These are phyloP conservation scores for Amphipoea lucens DNA, from an alignment of 2,888 invertebrate species.

Conservation along the genomic window DNA sequence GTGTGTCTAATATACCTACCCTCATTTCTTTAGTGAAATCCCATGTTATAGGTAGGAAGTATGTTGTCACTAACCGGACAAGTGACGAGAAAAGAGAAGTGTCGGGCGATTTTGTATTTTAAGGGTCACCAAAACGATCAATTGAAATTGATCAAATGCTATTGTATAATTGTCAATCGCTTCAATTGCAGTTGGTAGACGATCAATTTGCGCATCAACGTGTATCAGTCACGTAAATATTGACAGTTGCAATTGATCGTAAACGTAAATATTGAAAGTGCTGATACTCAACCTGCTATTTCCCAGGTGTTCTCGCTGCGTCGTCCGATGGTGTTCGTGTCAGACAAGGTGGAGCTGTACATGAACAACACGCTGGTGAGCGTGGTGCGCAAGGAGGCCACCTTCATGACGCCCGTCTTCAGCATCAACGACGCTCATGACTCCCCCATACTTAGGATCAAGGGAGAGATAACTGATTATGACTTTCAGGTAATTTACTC, in stretches of 20 bases:
- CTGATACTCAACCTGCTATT: not conserved
- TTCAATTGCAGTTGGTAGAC: no score
- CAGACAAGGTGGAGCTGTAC: slow-evolving; percentile 78
- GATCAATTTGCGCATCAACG: no score
- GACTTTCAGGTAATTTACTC: slow-evolving; percentile 34
- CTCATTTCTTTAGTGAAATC: not conserved
- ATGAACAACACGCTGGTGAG: slow-evolving; percentile 71
- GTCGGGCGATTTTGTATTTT: not conserved
- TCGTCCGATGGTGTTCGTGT: slow-evolving; percentile 75
- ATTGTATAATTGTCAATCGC: no score
- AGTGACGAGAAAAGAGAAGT: not conserved
- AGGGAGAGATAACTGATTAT: slow-evolving; percentile 73
- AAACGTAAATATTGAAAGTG: no score
- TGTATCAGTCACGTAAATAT: no score
- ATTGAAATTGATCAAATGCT: no score
- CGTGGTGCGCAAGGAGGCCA: slow-evolving; percentile 76
- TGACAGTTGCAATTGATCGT: no score
- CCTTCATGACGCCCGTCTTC: slow-evolving; percentile 77
- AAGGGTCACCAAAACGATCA: no score
- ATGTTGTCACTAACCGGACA: not conserved
- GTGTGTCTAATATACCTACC: not conserved
- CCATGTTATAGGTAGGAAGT: not conserved
- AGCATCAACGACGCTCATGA: slow-evolving; percentile 74
- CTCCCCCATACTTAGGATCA: slow-evolving; percentile 71
- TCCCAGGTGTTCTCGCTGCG: slow-evolving; percentile 77